Evolutionary conservation across 2,888 invertebrate genomes (phyloP), one percentile per base, ranked within the genome.

Genomic region (Drosophila birchii): DNA sequence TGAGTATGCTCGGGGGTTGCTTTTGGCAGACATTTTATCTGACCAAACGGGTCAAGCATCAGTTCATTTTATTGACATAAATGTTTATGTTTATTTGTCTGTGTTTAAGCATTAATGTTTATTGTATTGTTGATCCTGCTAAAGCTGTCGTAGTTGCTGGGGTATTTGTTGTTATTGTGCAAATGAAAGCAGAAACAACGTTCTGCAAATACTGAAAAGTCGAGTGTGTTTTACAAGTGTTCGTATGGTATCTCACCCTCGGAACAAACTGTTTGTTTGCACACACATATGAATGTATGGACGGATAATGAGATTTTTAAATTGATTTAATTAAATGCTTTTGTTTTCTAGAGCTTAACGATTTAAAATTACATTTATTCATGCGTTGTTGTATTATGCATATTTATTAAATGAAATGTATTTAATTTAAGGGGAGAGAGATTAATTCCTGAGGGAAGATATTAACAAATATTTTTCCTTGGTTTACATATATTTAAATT

Each of bases 31-130:
- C 82, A 57, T 72, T 80, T 81, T 84, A 85, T 84, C 83, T 81
- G 81, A 78, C 81, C 86, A 57, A 69, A 29, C 75, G 71, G 81
- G 83, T 85, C 86, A 84, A 85, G 83, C 83, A 80, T 84, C 83
- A 85, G 86, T 85, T 84, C 81, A 85, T 85, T 83, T 81, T 78
- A 84, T 84, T 84, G 86, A 85, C 86, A 84, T 83, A 81, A 85
- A 85, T 81, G 83, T 85, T 84, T 83, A 84, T 85, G 85, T 85
- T 85, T 84, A 85, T 85, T 85, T 81, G 83, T 80, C 81, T 81
- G 78, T 78, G 77, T 74, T 84, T 74, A 78, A 84, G 76, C 81
- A 78, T 83, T 85, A 83, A 78, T 80, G 83, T 80, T 85, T 75
- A 80, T 80, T 71, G 66, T 81, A 72, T 75, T 78, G 70, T 78